Percentiles rank a stretch among this genome's conserved stretches.
Conservation (phyloP, 2,888 invertebrate species). For the Bombylius discolor region DNA sequence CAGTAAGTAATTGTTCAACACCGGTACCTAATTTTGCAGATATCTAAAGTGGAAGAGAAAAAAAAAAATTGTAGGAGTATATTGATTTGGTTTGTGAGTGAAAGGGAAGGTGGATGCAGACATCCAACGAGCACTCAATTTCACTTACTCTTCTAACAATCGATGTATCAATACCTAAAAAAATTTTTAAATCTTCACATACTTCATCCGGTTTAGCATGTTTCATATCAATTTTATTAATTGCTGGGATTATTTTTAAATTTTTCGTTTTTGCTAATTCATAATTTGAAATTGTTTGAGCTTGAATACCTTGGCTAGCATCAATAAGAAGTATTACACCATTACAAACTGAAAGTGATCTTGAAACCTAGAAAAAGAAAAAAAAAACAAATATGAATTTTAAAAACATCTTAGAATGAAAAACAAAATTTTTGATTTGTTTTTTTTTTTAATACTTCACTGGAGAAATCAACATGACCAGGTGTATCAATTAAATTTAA, state of each 20-base stretch:
- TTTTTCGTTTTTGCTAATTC: constrained; percentile 75
- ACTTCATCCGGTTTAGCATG: constrained; percentile 78
- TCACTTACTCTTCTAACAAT: constrained; percentile 55
- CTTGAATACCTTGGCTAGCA: constrained; percentile 91
- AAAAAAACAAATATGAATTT: not conserved
- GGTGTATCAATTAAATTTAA: constrained; percentile 96
- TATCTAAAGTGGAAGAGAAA: constrained; percentile 37
- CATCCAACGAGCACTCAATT: too few relatives aligned
- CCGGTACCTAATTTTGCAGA: constrained; percentile 89
- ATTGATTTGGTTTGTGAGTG: too few relatives aligned
- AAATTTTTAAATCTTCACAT: constrained; percentile 56
- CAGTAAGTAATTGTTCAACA: constrained; percentile 60
- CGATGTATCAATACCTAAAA: constrained; percentile 67
- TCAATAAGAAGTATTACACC: constrained; percentile 91
- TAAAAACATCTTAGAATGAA: too few relatives aligned
- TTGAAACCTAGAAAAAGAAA: constrained; percentile 44
- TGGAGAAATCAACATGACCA: constrained; percentile 95
- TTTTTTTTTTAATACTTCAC: constrained; percentile 56
- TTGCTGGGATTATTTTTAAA: constrained; percentile 73
- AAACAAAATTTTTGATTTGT: not conserved
- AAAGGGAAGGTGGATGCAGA: too few relatives aligned
- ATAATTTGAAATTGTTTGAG: constrained; percentile 96
- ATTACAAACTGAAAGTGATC: constrained; percentile 86
- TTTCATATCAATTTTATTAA: constrained; percentile 94
- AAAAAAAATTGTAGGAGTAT: not conserved